Percentiles rank a stretch among this genome's conserved stretches.
Conservation (phyloP, 2,888 invertebrate species). For the Metacarcinus magister region DNA sequence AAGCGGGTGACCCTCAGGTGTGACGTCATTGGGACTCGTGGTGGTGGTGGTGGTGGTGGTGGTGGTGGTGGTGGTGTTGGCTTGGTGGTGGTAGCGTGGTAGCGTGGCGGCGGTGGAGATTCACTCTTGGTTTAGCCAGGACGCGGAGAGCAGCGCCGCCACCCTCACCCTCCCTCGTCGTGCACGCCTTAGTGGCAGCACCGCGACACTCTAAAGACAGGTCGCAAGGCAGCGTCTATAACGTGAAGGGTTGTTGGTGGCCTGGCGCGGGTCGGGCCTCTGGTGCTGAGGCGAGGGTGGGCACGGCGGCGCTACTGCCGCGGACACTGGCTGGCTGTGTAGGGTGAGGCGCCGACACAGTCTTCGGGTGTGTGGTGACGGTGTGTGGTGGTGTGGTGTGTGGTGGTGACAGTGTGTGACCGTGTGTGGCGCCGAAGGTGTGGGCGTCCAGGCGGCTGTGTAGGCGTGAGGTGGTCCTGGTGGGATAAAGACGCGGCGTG, state of each 20-base stretch:
- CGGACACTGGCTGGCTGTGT: neutral
- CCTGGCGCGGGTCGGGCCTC: neutral
- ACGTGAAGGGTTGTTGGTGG: neutral
- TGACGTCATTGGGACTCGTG: conserved; percentile 72
- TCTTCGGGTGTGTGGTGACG: neutral
- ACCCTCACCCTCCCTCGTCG: conserved; percentile 18
- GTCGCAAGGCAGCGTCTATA: neutral
- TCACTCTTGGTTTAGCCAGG: conserved; percentile 50
- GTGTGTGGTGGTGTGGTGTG: neutral
- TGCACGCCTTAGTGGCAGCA: neutral
- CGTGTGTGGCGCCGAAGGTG: neutral
- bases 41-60: neutral
- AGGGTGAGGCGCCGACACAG: neutral
- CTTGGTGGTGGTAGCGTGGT: neutral
- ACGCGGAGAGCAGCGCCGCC: conserved; percentile 51
- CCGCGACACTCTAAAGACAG: neutral
- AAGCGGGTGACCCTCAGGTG: conserved; percentile 73
- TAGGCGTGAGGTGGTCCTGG: neutral
- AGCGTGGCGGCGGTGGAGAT: neutral
- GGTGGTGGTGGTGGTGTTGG: neutral
- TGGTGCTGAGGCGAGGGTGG: neutral
- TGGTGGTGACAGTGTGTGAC: neutral
- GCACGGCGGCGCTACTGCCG: conserved; percentile 30
- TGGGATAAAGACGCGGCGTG: neutral
- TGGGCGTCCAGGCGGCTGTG: neutral